Evolutionary conservation across 2,888 invertebrate species (phyloP), one percentile per base, ranked within the genome.

Genomic region (Salpingus planirostris): DNA sequence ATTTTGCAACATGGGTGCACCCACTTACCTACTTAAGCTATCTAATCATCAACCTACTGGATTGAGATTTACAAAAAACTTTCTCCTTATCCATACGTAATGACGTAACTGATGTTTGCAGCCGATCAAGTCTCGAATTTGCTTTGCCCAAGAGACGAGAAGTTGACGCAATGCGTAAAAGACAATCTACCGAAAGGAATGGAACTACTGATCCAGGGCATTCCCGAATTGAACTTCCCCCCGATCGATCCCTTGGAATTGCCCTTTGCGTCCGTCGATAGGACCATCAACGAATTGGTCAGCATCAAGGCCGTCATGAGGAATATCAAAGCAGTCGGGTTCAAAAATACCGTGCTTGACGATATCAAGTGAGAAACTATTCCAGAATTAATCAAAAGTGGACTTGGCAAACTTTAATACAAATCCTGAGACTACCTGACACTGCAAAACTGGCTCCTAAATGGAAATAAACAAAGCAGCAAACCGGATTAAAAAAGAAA

Each of bases 201-300:
- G 21, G 73, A 75, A 0, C 64, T 72, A 21, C 59, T 86, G 10
- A 60, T 65, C 0, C 49, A 62, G 5, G 86, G 86, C 2, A 78
- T 86, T 27, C 73, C 76, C 0, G 79, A 78, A 50, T 62, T 85
- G 1, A 68, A 70, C 10, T 74, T 85, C 25, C 85, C 85, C 1
- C 66, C 76, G 0, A 65, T 81, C 40, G 84, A 86, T 40, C 86
- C 86, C 0, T 70, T 86, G 41, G 63, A 59, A 6, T 67, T 86
- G 8, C 79, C 83, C 0, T 73, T 76, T 30, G 66, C 84, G 38
- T 74, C 74, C 45, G 72, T 85, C 42, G 76, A 78, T 55, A 75
- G 82, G 47, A 75, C 77, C 1, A 69, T 77, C 4, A 60, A 55
- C 34, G 76, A 81, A 1, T 74, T 80, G n/a, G 70, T 85, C 12